Percentiles rank a stretch among this genome's conserved stretches.
Conservation (phyloP, 2,113 vertebrate species). For the Psittacara wagleri region DNA sequence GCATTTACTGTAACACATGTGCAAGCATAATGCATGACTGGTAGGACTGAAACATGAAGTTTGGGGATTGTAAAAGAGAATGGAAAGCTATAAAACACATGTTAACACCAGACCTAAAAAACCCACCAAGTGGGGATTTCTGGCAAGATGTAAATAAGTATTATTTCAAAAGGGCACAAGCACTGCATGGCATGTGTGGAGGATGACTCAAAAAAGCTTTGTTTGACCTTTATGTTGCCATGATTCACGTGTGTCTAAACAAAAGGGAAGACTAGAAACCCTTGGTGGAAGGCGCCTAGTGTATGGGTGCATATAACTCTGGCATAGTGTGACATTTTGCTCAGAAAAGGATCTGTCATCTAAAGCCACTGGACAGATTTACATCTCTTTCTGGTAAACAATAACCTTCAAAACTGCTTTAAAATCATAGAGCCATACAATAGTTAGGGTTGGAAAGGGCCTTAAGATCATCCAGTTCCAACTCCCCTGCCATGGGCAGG, state of each 20-base stretch:
- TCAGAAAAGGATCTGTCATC: background rate
- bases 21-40: background rate
- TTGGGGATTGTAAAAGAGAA: background rate
- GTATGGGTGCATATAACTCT: background rate
- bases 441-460: too few relatives aligned
- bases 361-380: background rate
- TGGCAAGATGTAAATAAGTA: background rate
- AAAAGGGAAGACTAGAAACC: background rate
- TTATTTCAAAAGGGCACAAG: background rate
- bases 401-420: background rate
- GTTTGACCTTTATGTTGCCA: background rate
- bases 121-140: background rate
- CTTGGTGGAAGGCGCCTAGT: background rate
- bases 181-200: background rate
- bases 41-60: background rate
- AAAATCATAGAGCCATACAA: background rate
- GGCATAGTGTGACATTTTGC: background rate
- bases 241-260: background rate
- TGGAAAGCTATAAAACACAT: background rate
- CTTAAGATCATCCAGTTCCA: too few relatives aligned
- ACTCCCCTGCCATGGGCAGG: too few relatives aligned
- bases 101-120: background rate
- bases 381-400: background rate
- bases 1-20: background rate
- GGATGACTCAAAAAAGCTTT: background rate